phyloP scores from a whole-genome alignment of 1,140 invertebrate species.

The Batillaria attramentaria region DNA sequence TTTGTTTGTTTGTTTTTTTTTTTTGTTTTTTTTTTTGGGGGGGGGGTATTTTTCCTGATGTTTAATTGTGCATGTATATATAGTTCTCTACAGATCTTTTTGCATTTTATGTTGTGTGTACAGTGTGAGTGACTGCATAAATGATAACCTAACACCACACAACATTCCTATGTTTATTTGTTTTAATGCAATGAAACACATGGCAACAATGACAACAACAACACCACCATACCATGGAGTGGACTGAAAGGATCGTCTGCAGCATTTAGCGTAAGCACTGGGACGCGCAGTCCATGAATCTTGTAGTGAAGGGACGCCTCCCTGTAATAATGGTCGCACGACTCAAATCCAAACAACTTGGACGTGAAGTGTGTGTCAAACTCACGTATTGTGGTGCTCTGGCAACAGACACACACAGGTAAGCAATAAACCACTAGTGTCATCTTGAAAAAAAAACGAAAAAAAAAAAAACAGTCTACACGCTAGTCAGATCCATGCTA shows the following conservation, averaged over 20 bases:
- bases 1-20: not conserved
- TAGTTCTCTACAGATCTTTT: too few species aligned
- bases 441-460: too few species aligned
- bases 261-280: constrained; percentile 84
- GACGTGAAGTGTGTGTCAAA: constrained; percentile 88
- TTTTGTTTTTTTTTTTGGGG: not conserved
- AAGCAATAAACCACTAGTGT: not conserved
- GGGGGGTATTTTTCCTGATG: not conserved
- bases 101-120: too few species aligned
- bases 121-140: too few species aligned
- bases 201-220: too few species aligned
- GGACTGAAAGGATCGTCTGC: constrained; percentile 91
- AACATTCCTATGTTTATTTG: too few species aligned
- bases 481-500: too few species aligned
- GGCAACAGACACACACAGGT: constrained; percentile 34
- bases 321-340: constrained; percentile 85
- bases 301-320: constrained; percentile 83
- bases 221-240: constrained; percentile 74
- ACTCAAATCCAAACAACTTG: constrained; percentile 85
- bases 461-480: too few species aligned
- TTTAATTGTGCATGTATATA: too few species aligned
- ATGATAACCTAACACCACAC: too few species aligned
- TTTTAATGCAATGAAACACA: too few species aligned
- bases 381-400: constrained; percentile 84
- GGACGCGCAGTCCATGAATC: constrained; percentile 78